A percentile compares a stretch with the other conserved stretches of the same genome.
Evolutionary conservation across 1,140 invertebrate species (phyloP).

Genomic region (Microplitis demolitor): DNA sequence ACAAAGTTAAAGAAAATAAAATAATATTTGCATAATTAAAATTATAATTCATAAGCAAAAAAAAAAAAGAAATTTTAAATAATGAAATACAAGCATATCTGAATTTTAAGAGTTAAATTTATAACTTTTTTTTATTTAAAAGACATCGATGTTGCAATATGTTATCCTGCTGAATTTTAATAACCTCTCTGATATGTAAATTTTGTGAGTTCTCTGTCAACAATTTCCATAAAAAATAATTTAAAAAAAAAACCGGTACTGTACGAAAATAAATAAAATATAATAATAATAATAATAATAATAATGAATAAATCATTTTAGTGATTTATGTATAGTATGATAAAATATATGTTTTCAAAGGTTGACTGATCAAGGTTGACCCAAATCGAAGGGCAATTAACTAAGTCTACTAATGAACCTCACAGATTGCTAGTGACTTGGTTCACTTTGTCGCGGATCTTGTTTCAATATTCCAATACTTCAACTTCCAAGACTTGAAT

Average conservation of each 20-base stretch:
- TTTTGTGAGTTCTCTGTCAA: neutral
- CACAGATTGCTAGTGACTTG: conserved; percentile 9
- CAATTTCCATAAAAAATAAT: neutral
- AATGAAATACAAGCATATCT: too few species aligned
- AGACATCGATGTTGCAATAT: neutral
- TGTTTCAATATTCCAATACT: conserved; percentile 13
- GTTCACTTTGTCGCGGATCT: neutral
- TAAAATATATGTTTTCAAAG: neutral
- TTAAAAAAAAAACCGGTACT: neutral
- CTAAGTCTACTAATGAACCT: conserved; percentile 21
- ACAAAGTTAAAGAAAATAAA: neutral
- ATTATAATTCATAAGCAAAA: neutral
- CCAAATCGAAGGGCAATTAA: conserved; percentile 2
- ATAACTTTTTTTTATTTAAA: too few species aligned
- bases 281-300: neutral
- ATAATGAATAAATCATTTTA: neutral
- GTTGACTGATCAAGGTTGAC: conserved; percentile 12
- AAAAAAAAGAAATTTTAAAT: too few species aligned
- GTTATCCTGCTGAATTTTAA: neutral
- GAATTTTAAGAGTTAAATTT: too few species aligned
- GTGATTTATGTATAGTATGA: neutral
- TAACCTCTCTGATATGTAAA: neutral
- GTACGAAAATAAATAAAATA: neutral
- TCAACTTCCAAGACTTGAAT: conserved; percentile 14
- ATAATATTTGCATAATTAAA: neutral